phyloP scores from a whole-genome alignment of 2,113 vertebrate species.

The Gobiocypris rarus region DNA sequence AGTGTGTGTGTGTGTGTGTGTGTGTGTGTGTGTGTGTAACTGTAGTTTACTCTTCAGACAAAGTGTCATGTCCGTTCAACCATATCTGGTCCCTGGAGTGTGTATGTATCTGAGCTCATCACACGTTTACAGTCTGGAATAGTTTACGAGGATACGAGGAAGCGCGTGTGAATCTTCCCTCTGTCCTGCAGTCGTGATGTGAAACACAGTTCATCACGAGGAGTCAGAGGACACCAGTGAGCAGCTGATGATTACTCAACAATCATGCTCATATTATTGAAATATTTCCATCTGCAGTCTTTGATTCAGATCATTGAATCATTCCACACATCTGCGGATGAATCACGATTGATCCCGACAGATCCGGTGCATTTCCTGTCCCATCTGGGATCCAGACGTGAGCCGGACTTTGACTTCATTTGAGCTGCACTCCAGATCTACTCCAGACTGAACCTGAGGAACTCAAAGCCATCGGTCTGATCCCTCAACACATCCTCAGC shows the following conservation, averaged over 20 bases:
- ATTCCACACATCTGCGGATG: background rate
- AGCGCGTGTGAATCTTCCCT: background rate
- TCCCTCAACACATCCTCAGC: background rate
- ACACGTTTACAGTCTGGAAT: background rate
- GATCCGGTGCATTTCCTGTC: background rate
- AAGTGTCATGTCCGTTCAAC: background rate
- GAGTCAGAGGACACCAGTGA: background rate
- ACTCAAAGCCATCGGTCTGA: too few relatives aligned
- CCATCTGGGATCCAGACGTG: background rate
- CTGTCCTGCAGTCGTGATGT: background rate
- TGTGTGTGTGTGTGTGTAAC: background rate
- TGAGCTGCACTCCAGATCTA: too few relatives aligned
- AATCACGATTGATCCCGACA: background rate
- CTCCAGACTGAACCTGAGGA: too few relatives aligned
- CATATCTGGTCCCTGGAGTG: background rate
- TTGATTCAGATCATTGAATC: background rate
- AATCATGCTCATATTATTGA: background rate
- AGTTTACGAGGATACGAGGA: background rate
- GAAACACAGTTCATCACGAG: background rate
- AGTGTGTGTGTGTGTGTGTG: too few relatives aligned
- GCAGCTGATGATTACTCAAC: background rate
- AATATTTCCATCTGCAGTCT: background rate
- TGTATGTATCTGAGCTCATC: conserved; percentile 6
- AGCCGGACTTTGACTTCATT: too few relatives aligned
- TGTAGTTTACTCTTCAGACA: background rate